Conservation (phyloP, 2,797 vertebrate species). For the Thunnus albacares region DNA sequence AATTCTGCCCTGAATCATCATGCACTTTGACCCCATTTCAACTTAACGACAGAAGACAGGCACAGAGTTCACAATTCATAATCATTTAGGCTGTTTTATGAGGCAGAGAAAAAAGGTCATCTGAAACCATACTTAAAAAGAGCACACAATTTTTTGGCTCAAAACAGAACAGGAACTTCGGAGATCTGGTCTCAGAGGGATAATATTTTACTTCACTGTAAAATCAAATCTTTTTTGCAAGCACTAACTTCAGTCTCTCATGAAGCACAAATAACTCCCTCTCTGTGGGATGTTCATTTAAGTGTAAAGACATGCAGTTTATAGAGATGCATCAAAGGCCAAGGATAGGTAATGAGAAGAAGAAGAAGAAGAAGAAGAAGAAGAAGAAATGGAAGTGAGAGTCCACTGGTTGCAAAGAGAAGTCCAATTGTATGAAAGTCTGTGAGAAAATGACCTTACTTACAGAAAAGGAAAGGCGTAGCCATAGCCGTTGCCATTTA, state of each 20-base stretch:
- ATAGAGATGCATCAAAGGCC: neutral
- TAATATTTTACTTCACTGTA: constrained; percentile 2
- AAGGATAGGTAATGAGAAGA: neutral
- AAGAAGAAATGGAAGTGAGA: too few species aligned
- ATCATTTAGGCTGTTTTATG: neutral
- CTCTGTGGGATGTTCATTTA: neutral
- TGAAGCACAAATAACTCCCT: neutral
- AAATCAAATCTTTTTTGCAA: neutral
- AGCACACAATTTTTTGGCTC: neutral
- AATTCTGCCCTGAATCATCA: neutral
- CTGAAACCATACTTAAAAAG: neutral
- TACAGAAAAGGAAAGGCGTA: too few species aligned
- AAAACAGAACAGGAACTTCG: neutral
- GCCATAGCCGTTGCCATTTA: too few species aligned
- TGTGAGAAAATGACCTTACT: too few species aligned
- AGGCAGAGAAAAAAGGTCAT: neutral
- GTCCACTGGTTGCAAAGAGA: too few species aligned
- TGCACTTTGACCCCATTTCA: constrained; percentile 3
- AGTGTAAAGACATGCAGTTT: constrained; percentile 3
- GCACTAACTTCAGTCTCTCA: neutral
- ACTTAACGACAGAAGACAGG: constrained; percentile 3
- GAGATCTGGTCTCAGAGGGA: constrained; percentile 6
- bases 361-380: too few species aligned
- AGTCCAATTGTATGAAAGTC: too few species aligned
- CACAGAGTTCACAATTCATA: constrained; percentile 4